phyloP scores from a whole-genome alignment of 2,113 vertebrate species.

The Lophura nycthemera region DNA sequence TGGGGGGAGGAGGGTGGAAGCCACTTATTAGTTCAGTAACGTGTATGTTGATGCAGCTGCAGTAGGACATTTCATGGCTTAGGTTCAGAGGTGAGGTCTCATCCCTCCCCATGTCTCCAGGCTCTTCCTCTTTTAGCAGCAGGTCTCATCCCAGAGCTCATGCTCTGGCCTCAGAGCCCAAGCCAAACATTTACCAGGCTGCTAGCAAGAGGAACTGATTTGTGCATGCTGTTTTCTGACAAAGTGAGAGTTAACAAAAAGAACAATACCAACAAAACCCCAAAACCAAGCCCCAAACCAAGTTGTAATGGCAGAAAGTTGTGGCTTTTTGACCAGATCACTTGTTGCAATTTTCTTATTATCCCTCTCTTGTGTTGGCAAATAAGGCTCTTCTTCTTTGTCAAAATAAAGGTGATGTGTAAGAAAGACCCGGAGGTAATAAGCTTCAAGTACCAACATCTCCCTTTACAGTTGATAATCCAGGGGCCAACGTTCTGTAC shows the following conservation, averaged over 20 bases:
- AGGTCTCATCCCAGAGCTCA: not conserved
- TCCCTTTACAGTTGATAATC: not conserved
- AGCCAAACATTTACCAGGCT: not conserved
- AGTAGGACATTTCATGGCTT: not conserved
- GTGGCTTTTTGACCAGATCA: not conserved
- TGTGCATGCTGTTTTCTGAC: not conserved
- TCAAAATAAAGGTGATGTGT: not conserved
- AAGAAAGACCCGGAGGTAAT: not conserved
- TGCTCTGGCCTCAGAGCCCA: not conserved
- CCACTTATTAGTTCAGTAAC: constrained; percentile 27
- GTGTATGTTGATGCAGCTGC: not conserved
- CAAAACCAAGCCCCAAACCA: not conserved
- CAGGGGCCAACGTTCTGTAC: fast-evolving
- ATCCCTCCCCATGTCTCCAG: not conserved
- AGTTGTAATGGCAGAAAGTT: not conserved
- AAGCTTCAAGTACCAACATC: not conserved
- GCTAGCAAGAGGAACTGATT: not conserved
- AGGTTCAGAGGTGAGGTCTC: not conserved
- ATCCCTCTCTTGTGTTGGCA: not conserved
- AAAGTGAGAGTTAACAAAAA: not conserved
- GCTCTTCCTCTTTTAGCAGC: not conserved
- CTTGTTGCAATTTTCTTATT: not conserved
- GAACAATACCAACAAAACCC: not conserved
- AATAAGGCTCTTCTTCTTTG: not conserved
- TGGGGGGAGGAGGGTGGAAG: not conserved